Evolutionary conservation across 2,113 vertebrate species (phyloP).

Genomic region (Hydropotes inermis): DNA sequence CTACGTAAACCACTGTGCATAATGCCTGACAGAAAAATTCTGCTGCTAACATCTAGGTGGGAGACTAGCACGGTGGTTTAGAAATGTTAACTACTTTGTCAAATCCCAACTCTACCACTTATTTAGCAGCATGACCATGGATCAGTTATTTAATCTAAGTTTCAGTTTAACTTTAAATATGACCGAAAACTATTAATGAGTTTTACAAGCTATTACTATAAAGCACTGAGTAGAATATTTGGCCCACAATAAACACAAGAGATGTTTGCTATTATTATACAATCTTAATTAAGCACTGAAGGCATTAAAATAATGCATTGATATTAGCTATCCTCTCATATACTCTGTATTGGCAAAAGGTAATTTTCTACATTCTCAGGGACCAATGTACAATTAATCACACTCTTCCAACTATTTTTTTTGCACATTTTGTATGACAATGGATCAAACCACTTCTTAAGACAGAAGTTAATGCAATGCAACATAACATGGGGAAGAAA

Average conservation of each 20-base stretch:
- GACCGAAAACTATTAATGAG: not conserved
- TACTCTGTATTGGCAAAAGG: not conserved
- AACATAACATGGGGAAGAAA: not conserved
- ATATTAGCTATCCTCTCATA: not conserved
- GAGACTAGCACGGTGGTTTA: not conserved
- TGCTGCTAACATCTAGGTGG: not conserved
- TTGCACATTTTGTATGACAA: not conserved
- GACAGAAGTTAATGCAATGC: not conserved
- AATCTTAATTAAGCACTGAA: constrained; percentile 13
- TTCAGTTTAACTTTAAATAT: not conserved
- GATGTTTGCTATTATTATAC: not conserved
- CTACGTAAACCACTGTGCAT: not conserved
- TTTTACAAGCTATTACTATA: not conserved
- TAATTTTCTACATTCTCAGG: not conserved
- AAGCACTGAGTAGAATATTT: not conserved
- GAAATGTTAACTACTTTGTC: not conserved
- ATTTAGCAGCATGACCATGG: not conserved
- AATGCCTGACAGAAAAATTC: not conserved
- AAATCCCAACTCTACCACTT: not conserved
- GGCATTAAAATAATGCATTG: not conserved
- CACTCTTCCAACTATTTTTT: not conserved
- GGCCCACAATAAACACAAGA: not conserved
- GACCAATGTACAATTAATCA: not conserved
- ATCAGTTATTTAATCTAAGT: not conserved
- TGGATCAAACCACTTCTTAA: not conserved